Percentiles rank a stretch among this genome's conserved stretches.
Evolutionary conservation across 2,888 invertebrate species (phyloP).

Genomic region (Aromia moschata): DNA sequence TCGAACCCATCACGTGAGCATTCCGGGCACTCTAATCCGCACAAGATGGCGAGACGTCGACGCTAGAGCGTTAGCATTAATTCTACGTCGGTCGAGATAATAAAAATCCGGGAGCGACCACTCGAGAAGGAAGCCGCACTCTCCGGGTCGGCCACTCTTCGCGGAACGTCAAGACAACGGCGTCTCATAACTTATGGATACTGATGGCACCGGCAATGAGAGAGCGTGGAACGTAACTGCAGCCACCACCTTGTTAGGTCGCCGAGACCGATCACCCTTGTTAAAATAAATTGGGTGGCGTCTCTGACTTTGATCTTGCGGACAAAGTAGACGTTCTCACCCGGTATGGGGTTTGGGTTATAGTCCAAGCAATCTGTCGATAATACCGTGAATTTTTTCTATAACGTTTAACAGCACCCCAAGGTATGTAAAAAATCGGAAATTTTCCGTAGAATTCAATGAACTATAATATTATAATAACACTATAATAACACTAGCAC

Average conservation of each 20-base stretch:
- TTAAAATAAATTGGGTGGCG: conserved; percentile 63
- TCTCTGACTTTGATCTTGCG: conserved; percentile 60
- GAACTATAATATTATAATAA: too few species aligned
- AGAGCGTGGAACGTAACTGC: conserved; percentile 38
- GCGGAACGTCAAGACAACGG: conserved; percentile 47
- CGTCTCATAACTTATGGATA: conserved; percentile 79
- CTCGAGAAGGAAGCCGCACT: conserved; percentile 55
- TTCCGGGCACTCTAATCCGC: too few species aligned
- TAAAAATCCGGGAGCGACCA: conserved; percentile 54
- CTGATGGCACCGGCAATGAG: conserved; percentile 80
- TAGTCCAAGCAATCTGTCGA: too few species aligned
- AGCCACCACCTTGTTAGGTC: conserved; percentile 59
- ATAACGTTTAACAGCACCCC: too few species aligned
- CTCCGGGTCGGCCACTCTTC: conserved; percentile 57
- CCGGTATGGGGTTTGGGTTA: too few species aligned
- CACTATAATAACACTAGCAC: too few species aligned
- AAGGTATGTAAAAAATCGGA: too few species aligned
- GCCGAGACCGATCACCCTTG: conserved; percentile 54
- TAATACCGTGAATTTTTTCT: too few species aligned
- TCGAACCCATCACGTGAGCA: too few species aligned
- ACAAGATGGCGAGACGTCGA: too few species aligned
- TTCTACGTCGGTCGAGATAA: conserved; percentile 58
- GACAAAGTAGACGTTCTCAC: too few species aligned
- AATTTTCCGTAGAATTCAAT: too few species aligned
- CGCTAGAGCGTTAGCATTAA: conserved; percentile 55